These are phyloP conservation scores for Tetanocera ferruginea DNA, from an alignment of 2,888 invertebrate genomes.

Conservation along the genomic window DNA sequence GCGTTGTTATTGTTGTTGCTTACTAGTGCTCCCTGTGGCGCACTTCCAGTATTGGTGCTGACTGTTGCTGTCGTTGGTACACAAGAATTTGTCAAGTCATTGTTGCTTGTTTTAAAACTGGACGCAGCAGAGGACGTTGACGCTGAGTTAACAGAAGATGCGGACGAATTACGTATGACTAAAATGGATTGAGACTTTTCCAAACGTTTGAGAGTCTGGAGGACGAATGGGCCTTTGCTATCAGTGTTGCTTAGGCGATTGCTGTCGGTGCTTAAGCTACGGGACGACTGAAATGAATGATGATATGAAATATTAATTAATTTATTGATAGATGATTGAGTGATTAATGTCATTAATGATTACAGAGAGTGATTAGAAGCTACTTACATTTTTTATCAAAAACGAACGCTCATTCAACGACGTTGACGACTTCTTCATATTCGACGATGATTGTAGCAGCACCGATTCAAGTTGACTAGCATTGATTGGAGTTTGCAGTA, in stretches of 20 bases:
- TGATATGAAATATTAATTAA: not conserved
- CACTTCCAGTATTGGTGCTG: conserved; percentile 48
- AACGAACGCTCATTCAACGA: conserved; percentile 58
- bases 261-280: conserved; percentile 60
- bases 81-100: conserved; percentile 32
- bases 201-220: conserved; percentile 69
- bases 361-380: not conserved
- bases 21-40: conserved; percentile 8
- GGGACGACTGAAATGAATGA: conserved; percentile 54
- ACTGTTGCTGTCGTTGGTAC: conserved; percentile 49
- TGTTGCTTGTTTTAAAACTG: conserved; percentile 26
- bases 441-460: conserved; percentile 55
- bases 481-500: conserved; percentile 68
- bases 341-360: not conserved
- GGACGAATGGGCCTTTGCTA: conserved; percentile 66
- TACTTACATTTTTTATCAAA: conserved; percentile 63
- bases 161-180: conserved; percentile 63
- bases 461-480: conserved; percentile 68
- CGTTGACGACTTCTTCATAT: conserved; percentile 53
- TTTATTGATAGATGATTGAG: too few relatives aligned
- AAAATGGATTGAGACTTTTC: conserved; percentile 70
- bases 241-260: conserved; percentile 51
- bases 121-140: conserved; percentile 46
- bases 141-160: conserved; percentile 42
- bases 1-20: conserved; percentile 36